A percentile compares a stretch with the other conserved stretches of the same genome.
Conservation (phyloP, 2,797 vertebrate genomes). For the Chlorospingus flavigularis region DNA sequence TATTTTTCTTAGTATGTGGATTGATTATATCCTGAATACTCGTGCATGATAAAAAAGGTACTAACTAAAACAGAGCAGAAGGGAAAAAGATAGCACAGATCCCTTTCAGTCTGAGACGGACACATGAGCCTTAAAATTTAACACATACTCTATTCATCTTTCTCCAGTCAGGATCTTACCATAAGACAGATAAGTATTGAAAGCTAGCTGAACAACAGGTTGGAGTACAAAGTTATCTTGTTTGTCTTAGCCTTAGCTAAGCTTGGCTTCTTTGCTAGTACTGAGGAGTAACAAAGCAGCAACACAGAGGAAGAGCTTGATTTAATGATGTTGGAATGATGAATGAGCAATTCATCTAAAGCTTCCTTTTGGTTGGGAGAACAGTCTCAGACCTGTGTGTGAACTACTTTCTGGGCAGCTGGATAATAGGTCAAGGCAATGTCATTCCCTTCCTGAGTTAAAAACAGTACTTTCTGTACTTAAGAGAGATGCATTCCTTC, state of each 20-base stretch:
- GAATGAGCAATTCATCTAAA: conserved; percentile 78
- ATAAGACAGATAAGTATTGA: conserved; percentile 70
- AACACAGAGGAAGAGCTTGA: conserved; percentile 72
- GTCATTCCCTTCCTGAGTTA: conserved; percentile 69
- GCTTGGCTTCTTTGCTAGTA: conserved; percentile 67
- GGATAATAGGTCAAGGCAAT: conserved; percentile 77
- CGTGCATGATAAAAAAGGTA: not conserved
- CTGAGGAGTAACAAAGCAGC: conserved; percentile 70
- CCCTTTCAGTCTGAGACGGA: conserved; percentile 39
- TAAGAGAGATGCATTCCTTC: conserved; percentile 64
- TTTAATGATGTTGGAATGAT: conserved; percentile 73
- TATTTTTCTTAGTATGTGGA: not conserved
- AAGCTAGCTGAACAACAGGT: conserved; percentile 63
- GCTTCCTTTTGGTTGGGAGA: conserved; percentile 72
- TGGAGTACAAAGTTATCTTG: conserved; percentile 77
- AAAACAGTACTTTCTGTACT: conserved; percentile 76
- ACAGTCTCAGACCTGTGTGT: conserved; percentile 77
- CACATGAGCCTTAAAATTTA: conserved; percentile 60
- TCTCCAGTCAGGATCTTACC: conserved; percentile 53
- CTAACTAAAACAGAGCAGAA: conserved; percentile 34
- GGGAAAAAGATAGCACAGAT: conserved; percentile 45
- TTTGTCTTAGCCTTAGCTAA: conserved; percentile 72
- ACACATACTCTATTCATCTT: conserved; percentile 72
- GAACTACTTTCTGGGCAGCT: conserved; percentile 75
- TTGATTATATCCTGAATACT: conserved; percentile 24